Evolutionary conservation across 2,888 invertebrate genomes (phyloP).

Genomic region (Caenorhabditis sulstoni): DNA sequence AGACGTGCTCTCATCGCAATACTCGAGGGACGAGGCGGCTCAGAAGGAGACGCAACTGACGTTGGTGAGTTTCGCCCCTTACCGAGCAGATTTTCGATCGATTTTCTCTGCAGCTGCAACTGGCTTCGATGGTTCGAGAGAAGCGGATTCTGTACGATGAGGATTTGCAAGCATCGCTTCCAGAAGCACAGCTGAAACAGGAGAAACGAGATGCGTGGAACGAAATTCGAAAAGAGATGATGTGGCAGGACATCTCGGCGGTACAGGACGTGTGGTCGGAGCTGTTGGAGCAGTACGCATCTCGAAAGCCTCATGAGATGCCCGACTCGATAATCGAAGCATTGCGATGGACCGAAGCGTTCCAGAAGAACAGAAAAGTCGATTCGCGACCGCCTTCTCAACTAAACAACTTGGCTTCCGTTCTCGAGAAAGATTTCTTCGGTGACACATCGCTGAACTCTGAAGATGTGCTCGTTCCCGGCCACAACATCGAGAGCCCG

Average conservation of each 20-base stretch:
- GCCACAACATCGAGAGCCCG: conserved; percentile 12
- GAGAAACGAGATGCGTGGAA: conserved; percentile 45
- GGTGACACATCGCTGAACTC: conserved; percentile 6
- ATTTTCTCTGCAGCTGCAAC: conserved; percentile 43
- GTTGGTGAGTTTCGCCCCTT: conserved; percentile 6
- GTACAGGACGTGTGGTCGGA: conserved; percentile 39
- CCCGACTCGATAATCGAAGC: conserved; percentile 16
- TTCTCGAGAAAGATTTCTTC: conserved; percentile 39
- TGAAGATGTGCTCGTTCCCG: conserved; percentile 26
- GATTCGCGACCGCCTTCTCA: conserved; percentile 41
- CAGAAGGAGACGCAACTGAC: conserved; percentile 23
- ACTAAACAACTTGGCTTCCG: conserved; percentile 20
- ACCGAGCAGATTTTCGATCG: too few relatives aligned
- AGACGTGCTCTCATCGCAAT: conserved; percentile 20
- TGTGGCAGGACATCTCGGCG: conserved; percentile 36
- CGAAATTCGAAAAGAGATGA: conserved; percentile 28
- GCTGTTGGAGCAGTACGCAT: conserved; percentile 35
- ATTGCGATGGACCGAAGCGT: conserved; percentile 36
- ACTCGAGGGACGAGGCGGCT: conserved; percentile 18
- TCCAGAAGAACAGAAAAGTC: conserved; percentile 12
- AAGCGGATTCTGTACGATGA: conserved; percentile 36
- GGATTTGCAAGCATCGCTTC: conserved; percentile 13
- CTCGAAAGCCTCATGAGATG: too few relatives aligned
- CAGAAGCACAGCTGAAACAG: conserved; percentile 14
- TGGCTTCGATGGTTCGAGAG: conserved; percentile 35